Conservation (phyloP, 2,113 vertebrate genomes). For the Ceyx cyanopectus region DNA sequence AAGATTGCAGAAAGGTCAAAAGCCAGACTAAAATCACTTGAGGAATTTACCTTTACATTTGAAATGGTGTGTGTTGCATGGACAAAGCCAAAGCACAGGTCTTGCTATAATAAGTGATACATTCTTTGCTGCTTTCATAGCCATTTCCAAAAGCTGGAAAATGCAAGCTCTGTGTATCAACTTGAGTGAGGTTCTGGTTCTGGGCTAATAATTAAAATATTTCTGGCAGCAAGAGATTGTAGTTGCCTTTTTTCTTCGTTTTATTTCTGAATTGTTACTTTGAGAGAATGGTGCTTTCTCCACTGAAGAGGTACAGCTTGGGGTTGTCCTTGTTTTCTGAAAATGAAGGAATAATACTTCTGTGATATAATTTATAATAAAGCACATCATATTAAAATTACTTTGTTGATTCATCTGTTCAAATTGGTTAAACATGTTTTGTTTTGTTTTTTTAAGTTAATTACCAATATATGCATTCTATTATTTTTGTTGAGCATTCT, state of each 20-base stretch:
- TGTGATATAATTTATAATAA: background rate
- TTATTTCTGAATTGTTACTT: background rate
- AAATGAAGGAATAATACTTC: background rate
- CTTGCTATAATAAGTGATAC: background rate
- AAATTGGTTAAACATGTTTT: background rate
- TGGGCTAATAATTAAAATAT: background rate
- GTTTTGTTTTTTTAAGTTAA: background rate
- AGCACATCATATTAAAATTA: background rate
- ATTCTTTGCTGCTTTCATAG: background rate
- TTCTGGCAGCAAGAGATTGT: background rate
- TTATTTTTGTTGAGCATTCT: background rate
- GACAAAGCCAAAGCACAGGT: background rate
- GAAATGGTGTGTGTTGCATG: background rate
- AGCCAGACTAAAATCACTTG: constrained; percentile 3
- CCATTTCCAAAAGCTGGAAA: background rate
- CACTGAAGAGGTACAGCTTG: background rate
- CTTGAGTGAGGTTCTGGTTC: background rate
- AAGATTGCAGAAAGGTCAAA: constrained; percentile 55
- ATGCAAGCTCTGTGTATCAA: background rate
- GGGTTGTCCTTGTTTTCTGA: background rate
- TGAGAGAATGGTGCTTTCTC: background rate
- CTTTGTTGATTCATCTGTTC: background rate
- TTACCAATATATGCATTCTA: background rate
- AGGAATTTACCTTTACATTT: constrained; percentile 18
- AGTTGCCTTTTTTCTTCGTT: background rate